These are phyloP conservation scores for Xestia c-nigrum DNA, from an alignment of 2,888 invertebrate genomes.

Conservation along the genomic window DNA sequence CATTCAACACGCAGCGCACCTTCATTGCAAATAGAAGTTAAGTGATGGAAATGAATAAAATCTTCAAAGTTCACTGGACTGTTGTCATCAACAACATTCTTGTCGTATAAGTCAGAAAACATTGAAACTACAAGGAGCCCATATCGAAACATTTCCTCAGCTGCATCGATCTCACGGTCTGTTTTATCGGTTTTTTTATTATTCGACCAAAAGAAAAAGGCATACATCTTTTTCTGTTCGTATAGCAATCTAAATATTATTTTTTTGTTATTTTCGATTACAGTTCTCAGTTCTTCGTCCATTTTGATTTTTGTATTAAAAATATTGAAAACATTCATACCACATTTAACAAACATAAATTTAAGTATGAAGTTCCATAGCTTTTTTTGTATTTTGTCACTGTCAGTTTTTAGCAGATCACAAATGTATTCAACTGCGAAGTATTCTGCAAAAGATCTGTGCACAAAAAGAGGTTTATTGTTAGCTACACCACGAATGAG, in stretches of 20 bases:
- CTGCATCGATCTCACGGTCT: neutral
- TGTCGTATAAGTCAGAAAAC: neutral
- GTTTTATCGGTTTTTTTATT: neutral
- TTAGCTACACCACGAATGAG: too few species aligned
- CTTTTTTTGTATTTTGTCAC: too few species aligned
- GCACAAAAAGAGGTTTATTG: slow-evolving; percentile 21
- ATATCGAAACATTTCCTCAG: neutral
- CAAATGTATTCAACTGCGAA: slow-evolving; percentile 16
- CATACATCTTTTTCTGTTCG: neutral
- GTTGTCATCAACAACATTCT: neutral
- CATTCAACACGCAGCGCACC: neutral
- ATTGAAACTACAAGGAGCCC: neutral
- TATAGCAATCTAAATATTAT: too few species aligned
- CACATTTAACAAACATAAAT: too few species aligned
- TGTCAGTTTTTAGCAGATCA: slow-evolving; percentile 3
- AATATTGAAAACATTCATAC: too few species aligned
- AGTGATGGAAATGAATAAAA: neutral
- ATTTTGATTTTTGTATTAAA: too few species aligned
- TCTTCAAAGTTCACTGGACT: slow-evolving; percentile 1
- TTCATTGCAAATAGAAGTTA: neutral
- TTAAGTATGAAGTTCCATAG: too few species aligned
- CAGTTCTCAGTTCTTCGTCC: too few species aligned
- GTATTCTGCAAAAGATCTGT: slow-evolving; percentile 22
- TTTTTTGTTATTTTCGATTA: too few species aligned
- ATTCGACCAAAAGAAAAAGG: neutral